phyloP scores from a whole-genome alignment of 2,797 vertebrate genomes.

The Enteromius argenteus region DNA sequence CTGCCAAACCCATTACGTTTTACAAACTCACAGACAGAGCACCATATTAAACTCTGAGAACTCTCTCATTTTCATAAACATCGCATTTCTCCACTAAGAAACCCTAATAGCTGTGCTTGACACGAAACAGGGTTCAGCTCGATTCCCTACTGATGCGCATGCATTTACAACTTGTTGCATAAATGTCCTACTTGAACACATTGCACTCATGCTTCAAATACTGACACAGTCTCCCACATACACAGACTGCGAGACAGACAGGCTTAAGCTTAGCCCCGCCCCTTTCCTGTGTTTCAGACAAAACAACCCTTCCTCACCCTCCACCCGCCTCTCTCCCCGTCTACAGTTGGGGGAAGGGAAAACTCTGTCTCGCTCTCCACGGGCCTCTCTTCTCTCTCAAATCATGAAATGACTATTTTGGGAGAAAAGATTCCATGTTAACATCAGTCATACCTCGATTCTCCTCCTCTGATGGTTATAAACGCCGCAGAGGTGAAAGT shows the following conservation, averaged over 20 bases:
- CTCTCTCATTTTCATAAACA: conserved; percentile 29
- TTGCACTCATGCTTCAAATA: conserved; percentile 59
- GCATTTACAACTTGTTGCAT: conserved; percentile 7
- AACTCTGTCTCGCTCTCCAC: conserved; percentile 57
- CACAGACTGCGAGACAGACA: conserved; percentile 67
- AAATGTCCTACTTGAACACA: conserved; percentile 31
- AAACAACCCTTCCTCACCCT: conserved; percentile 73
- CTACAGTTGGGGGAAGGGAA: conserved; percentile 66
- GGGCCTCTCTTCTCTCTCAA: conserved; percentile 49
- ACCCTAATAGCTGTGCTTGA: conserved; percentile 9
- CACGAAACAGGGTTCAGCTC: not conserved
- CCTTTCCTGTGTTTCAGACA: conserved; percentile 83
- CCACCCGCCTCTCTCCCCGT: conserved; percentile 61
- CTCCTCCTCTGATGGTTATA: not conserved
- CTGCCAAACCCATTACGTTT: conserved; percentile 37
- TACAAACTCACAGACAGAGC: conserved; percentile 43
- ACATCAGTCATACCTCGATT: conserved; percentile 21
- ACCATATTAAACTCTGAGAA: conserved; percentile 44
- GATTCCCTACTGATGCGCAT: not conserved
- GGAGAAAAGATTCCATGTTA: conserved; percentile 41
- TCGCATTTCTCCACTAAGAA: conserved; percentile 43
- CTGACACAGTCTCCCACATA: conserved; percentile 49
- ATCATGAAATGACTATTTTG: conserved; percentile 49
- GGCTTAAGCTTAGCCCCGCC: conserved; percentile 75
- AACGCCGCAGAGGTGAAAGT: not conserved